These are phyloP conservation scores for Melanostigma gelatinosum DNA, from an alignment of 2,113 vertebrate species.

Conservation along the genomic window DNA sequence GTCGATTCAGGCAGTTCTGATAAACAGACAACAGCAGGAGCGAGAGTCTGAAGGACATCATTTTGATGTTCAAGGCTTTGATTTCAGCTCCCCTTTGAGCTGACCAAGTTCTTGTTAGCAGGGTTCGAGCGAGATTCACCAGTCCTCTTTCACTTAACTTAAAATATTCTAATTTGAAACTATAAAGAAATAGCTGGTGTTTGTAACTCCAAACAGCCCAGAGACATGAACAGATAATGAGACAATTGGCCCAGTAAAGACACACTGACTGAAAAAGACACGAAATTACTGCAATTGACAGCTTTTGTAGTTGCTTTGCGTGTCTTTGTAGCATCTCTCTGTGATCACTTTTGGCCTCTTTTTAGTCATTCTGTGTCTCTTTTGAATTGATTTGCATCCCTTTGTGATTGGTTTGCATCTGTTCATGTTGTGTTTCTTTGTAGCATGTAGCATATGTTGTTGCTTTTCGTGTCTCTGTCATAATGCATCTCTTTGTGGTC, in stretches of 20 bases:
- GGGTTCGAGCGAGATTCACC: background rate
- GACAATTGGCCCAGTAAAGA: background rate
- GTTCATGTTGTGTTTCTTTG: background rate
- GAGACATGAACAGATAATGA: background rate
- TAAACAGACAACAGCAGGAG: conserved; percentile 47
- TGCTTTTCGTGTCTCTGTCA: background rate
- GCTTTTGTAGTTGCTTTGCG: background rate
- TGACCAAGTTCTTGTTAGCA: conserved; percentile 33
- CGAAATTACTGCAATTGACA: background rate
- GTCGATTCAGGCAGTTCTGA: conserved; percentile 50
- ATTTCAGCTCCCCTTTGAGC: conserved; percentile 36
- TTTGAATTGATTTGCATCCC: background rate
- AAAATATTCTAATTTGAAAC: background rate
- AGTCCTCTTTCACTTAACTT: background rate
- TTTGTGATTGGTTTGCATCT: background rate
- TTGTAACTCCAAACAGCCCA: background rate
- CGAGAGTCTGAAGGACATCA: conserved; percentile 25
- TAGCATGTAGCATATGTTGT: background rate
- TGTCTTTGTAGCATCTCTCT: background rate
- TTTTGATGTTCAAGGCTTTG: conserved; percentile 52
- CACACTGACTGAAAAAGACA: background rate
- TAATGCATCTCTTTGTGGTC: background rate
- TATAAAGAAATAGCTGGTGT: background rate
- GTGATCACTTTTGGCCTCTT: background rate
- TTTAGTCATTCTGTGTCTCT: background rate